Percentiles rank a stretch among this genome's conserved stretches.
Conservation (phyloP, 2,888 invertebrate genomes). For the Zhuqinia jingwanae region DNA sequence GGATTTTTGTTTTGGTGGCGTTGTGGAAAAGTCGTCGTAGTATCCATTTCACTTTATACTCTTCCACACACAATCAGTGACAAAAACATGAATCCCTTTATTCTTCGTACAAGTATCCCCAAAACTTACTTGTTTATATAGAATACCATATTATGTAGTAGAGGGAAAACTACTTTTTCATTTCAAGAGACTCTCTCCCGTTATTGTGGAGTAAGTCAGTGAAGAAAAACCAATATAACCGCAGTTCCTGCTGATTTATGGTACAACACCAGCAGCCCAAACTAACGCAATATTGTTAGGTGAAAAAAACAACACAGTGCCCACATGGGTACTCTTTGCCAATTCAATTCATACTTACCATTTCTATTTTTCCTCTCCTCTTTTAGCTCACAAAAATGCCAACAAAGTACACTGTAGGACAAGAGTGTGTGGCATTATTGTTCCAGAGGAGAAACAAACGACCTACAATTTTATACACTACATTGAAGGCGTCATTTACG, state of each 20-base stretch:
- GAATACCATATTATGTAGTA: background rate
- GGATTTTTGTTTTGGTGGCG: slow-evolving; percentile 8
- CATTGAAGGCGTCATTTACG: slow-evolving; percentile 7
- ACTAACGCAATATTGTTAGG: slow-evolving; percentile 14
- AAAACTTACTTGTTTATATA: too few species aligned
- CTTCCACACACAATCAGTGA: slow-evolving; percentile 49
- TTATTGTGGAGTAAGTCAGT: slow-evolving; percentile 37
- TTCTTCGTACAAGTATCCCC: background rate
- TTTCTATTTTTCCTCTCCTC: slow-evolving; percentile 9
- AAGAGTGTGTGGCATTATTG: too few species aligned
- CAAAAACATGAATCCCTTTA: slow-evolving; percentile 49
- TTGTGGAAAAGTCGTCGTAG: slow-evolving; percentile 22
- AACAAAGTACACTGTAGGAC: background rate
- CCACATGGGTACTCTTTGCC: slow-evolving; percentile 64
- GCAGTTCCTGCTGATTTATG: slow-evolving; percentile 65
- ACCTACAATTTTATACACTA: background rate
- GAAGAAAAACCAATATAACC: slow-evolving; percentile 67
- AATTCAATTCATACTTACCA: slow-evolving; percentile 37
- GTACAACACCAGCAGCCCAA: slow-evolving; percentile 43
- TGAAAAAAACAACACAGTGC: slow-evolving; percentile 46
- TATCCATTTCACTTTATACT: slow-evolving; percentile 46
- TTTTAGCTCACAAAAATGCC: background rate
- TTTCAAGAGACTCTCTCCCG: slow-evolving; percentile 11
- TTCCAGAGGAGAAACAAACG: too few species aligned
- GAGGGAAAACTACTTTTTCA: slow-evolving; percentile 23